Evolutionary conservation across 2,797 vertebrate species (phyloP), one percentile per base, ranked within the genome.

Genomic region (Garrulus glandarius): DNA sequence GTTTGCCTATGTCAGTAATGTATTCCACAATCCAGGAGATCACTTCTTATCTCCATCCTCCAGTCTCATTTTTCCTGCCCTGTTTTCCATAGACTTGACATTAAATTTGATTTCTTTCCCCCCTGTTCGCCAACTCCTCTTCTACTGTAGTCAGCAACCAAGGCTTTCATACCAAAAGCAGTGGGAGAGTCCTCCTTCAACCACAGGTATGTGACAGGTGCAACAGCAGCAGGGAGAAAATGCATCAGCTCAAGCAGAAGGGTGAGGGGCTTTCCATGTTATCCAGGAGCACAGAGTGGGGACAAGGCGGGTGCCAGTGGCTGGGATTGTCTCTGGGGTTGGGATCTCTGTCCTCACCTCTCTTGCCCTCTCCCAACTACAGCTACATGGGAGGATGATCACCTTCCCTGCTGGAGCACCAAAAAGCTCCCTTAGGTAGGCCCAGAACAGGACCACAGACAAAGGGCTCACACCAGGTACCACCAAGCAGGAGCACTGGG

Each of bases 201-300:
- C 9, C 13, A 32, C 59, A 61, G 61, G 32, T 36, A 21, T 0
- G 1, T 9, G 10, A 17, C 5, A 39, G 34, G 6, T 12, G 4
- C 4, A 5, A 16, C 9, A 39, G 41, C 47, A 29, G 22, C 61
- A 53, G 18, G 10, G 37, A 84, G 10, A 5, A 75, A 71, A 57
- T 6, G 44, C 64, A 37, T 3, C 2, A 1, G n/a, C 36, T 63
- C 41, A 32, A 5, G 53, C 15, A 59, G 34, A 47, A 61, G 5
- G 9, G 6, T 26, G 15, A 72, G 39, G 30, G 9, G 9, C 15
- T 87, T 85, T 68, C 60, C 7, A 1, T 7, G 13, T 37, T 52
- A 36, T 64, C 15, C 36, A 67, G 26, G 32, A 84, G 37, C 46
- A 64, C 11, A 76, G 36, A 68, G 26, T 24, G 85, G 43, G 23